Conservation (phyloP, 1,140 invertebrate species). For the Drosophila sulfurigaster region DNA sequence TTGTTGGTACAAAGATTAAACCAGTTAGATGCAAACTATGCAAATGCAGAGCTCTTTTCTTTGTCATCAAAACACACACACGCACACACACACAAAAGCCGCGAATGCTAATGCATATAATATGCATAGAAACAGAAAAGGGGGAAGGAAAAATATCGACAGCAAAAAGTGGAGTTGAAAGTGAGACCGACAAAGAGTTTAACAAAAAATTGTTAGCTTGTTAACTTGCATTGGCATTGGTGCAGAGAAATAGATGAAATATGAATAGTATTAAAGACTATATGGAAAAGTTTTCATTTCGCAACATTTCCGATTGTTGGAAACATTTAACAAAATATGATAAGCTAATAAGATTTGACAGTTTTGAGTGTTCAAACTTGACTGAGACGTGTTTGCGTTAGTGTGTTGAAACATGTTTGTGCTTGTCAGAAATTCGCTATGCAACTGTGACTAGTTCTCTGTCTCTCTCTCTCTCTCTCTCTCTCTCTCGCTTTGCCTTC, state of each 20-base stretch:
- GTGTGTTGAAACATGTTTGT: background rate
- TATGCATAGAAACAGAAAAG: slow-evolving; percentile 5
- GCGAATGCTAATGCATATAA: slow-evolving; percentile 21
- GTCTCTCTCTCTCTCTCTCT: too few species aligned
- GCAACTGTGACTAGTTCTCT: background rate
- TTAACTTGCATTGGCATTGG: background rate
- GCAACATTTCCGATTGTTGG: background rate
- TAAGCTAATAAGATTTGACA: background rate
- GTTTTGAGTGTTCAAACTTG: background rate
- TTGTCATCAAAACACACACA: slow-evolving; percentile 12
- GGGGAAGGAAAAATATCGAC: background rate
- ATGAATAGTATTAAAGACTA: background rate
- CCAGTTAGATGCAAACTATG: slow-evolving; percentile 36
- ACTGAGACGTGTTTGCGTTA: background rate
- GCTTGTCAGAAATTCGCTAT: background rate
- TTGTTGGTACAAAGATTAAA: slow-evolving; percentile 15
- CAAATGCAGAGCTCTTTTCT: slow-evolving; percentile 45
- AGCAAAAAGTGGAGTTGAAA: background rate
- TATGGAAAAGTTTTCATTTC: background rate
- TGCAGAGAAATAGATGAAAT: background rate
- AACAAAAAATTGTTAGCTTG: slow-evolving; percentile 10
- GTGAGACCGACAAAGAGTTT: too few species aligned
- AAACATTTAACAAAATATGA: too few species aligned
- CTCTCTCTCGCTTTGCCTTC: too few species aligned
- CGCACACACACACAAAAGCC: background rate